These are phyloP conservation scores for Drosophila tanythrix DNA, from an alignment of 2,888 invertebrate genomes.

Conservation along the genomic window DNA sequence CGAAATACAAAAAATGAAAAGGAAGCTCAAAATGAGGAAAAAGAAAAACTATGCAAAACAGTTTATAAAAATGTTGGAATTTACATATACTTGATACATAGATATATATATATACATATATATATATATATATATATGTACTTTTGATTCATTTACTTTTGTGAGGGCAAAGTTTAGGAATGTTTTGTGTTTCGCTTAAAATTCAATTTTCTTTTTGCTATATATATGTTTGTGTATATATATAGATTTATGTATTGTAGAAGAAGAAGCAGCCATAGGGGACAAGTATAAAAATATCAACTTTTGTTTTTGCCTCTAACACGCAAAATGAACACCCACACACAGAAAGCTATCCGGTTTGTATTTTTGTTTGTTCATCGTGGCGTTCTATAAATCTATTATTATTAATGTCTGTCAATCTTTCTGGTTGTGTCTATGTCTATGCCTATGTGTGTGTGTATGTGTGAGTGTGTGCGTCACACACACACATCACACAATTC, in stretches of 20 bases:
- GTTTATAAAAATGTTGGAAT: conserved; percentile 40
- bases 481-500: conserved; percentile 20
- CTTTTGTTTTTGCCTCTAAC: conserved; percentile 53
- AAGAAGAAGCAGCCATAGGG: conserved; percentile 65
- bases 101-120: conserved; percentile 15
- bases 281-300: conserved; percentile 75
- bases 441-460: conserved; percentile 8
- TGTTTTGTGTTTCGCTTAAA: conserved; percentile 49
- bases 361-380: conserved; percentile 9
- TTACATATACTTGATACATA: conserved; percentile 23
- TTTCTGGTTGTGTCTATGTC: conserved; percentile 24
- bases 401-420: conserved; percentile 43
- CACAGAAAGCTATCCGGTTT: conserved; percentile 44
- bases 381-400: conserved; percentile 36
- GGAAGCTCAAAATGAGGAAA: conserved; percentile 40
- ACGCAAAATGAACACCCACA: conserved; percentile 44
- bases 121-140: conserved; percentile 38
- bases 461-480: conserved; percentile 2
- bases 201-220: conserved; percentile 48
- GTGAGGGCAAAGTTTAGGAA: conserved; percentile 65
- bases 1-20: conserved; percentile 20
- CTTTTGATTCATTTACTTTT: conserved; percentile 70
- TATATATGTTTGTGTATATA: conserved; percentile 19
- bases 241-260: conserved; percentile 19
- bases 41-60: conserved; percentile 52